Percentiles rank a stretch among this genome's conserved stretches.
Evolutionary conservation across 2,113 vertebrate species (phyloP).

Genomic region (Vulpes lagopus): DNA sequence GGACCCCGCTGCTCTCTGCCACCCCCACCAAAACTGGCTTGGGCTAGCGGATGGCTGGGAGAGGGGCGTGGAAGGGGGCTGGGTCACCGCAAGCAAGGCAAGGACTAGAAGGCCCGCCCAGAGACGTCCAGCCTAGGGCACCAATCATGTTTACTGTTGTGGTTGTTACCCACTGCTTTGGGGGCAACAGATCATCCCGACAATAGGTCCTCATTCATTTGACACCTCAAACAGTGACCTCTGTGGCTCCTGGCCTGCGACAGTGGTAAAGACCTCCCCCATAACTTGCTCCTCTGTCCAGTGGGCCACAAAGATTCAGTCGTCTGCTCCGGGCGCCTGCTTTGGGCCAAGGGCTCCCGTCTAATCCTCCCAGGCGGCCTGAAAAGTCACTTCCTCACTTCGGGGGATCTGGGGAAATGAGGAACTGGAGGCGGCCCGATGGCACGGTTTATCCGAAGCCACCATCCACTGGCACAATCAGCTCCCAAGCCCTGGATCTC

Average conservation of each 20-base stretch:
- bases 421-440: not conserved
- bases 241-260: not conserved
- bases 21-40: not conserved
- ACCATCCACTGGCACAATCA: not conserved
- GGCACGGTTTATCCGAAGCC: not conserved
- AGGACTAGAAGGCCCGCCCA: not conserved
- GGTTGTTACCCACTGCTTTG: not conserved
- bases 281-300: not conserved
- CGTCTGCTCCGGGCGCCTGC: not conserved
- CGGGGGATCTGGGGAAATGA: not conserved
- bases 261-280: not conserved
- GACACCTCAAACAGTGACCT: not conserved
- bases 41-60: not conserved
- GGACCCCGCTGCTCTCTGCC: not conserved
- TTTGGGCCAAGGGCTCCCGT: not conserved
- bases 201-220: not conserved
- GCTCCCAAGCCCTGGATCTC: not conserved
- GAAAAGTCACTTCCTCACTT: constrained; percentile 1
- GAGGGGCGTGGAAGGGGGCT: not conserved
- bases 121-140: not conserved
- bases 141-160: not conserved
- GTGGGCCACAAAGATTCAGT: not conserved
- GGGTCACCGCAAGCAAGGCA: not conserved
- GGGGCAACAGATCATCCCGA: not conserved
- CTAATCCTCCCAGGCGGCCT: not conserved